Percentiles rank a stretch among this genome's conserved stretches.
phyloP scores from a whole-genome alignment of 2,797 vertebrate species.

The Microchirus variegatus region DNA sequence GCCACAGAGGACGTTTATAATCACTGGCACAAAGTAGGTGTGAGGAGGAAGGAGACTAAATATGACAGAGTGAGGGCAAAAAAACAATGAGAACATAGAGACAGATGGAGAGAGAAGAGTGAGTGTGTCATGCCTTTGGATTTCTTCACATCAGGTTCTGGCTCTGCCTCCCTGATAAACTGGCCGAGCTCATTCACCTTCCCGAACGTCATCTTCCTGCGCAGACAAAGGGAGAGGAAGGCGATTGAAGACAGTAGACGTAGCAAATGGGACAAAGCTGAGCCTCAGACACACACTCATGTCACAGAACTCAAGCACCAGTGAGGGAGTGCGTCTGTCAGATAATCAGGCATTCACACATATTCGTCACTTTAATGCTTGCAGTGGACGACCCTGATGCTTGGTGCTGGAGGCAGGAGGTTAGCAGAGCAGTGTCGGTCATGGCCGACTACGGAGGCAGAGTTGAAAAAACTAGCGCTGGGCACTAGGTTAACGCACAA shows the following conservation, averaged over 20 bases:
- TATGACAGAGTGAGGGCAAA: conserved; percentile 25
- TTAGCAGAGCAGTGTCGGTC: no score
- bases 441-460: no score
- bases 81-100: conserved; percentile 20
- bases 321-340: not conserved
- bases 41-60: conserved; percentile 28
- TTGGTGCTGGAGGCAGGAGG: no score
- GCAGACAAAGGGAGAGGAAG: conserved; percentile 31
- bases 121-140: conserved; percentile 87
- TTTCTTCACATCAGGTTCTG: conserved; percentile 98
- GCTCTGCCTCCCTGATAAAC: conserved; percentile 98
- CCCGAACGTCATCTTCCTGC: conserved; percentile 97
- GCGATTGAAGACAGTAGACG: conserved; percentile 14
- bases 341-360: conserved; percentile 2
- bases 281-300: conserved; percentile 8
- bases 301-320: not conserved
- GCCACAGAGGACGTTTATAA: conserved; percentile 35
- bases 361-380: no score
- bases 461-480: no score
- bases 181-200: conserved; percentile 97
- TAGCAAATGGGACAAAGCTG: conserved; percentile 16
- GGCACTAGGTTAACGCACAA: no score
- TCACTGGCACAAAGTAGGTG: conserved; percentile 15
- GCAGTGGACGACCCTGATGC: no score
- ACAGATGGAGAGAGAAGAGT: conserved; percentile 7